Percentiles rank a stretch among this genome's conserved stretches.
Conservation (phyloP, 2,797 vertebrate species). For the Lophotriccus pileatus region DNA sequence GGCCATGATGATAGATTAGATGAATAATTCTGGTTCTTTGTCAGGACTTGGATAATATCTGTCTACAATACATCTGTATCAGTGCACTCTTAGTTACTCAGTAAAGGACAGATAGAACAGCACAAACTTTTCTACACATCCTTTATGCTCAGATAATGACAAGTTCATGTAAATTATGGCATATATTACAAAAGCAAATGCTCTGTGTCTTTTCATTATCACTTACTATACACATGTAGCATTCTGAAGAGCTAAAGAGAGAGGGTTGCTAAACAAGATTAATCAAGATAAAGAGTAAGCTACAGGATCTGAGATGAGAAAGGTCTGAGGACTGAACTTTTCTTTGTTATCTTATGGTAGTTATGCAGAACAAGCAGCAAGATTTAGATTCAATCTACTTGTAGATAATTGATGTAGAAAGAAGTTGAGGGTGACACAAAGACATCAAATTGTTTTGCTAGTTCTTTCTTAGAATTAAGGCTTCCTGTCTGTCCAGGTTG, state of each 20-base stretch:
- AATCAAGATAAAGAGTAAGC: not conserved
- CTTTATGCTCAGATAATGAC: constrained; percentile 8
- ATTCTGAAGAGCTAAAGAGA: not conserved
- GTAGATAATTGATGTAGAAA: not conserved
- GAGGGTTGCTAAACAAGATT: not conserved
- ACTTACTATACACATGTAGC: not conserved
- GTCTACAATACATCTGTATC: constrained; percentile 53
- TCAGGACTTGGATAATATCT: constrained; percentile 58
- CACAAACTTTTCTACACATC: not conserved
- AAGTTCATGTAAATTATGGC: not conserved
- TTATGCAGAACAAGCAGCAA: not conserved
- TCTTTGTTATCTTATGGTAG: fast-evolving
- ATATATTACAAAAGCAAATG: not conserved
- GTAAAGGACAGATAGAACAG: constrained; percentile 34
- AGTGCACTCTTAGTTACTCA: constrained; percentile 51
- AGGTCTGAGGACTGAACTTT: not conserved
- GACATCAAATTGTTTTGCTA: not conserved
- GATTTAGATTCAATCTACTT: not conserved
- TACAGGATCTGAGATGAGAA: not conserved
- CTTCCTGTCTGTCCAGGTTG: not conserved
- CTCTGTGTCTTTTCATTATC: not conserved
- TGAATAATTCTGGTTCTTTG: constrained; percentile 70
- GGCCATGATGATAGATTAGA: constrained; percentile 57
- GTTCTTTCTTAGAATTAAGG: not conserved
- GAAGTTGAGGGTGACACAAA: not conserved